Percentiles rank a stretch among this genome's conserved stretches.
Evolutionary conservation across 2,888 invertebrate species (phyloP).

Genomic region (Apantesis nais): DNA sequence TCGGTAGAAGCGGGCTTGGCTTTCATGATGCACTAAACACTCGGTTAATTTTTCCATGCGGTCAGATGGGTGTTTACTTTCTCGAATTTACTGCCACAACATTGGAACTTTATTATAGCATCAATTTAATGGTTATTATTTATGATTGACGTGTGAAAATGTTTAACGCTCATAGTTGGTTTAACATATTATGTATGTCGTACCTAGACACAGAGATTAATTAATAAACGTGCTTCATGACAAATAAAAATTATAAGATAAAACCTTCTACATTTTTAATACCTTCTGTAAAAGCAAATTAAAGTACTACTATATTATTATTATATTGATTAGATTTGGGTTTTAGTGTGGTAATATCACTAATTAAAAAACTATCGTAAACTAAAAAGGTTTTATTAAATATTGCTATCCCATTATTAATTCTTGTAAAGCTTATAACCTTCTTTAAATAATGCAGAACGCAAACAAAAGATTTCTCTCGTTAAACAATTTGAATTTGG

Average conservation of each 20-base stretch:
- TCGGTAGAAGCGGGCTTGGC: slow-evolving; percentile 61
- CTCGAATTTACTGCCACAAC: slow-evolving; percentile 58
- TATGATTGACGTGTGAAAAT: slow-evolving; percentile 76
- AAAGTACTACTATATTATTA: too few relatives aligned
- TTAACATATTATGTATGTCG: slow-evolving; percentile 52
- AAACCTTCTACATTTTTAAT: slow-evolving; percentile 33
- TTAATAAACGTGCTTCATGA: slow-evolving; percentile 46
- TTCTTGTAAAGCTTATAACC: slow-evolving; percentile 56
- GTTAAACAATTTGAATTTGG: slow-evolving; percentile 68
- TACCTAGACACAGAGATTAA: slow-evolving; percentile 48
- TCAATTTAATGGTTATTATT: slow-evolving; percentile 71
- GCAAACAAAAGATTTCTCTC: slow-evolving; percentile 70
- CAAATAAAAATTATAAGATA: slow-evolving; percentile 32
- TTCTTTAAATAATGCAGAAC: slow-evolving; percentile 53
- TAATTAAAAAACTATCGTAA: not conserved
- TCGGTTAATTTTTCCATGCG: slow-evolving; percentile 59
- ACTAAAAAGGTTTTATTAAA: not conserved
- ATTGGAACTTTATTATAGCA: slow-evolving; percentile 64
- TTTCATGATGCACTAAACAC: slow-evolving; percentile 66
- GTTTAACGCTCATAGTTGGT: slow-evolving; percentile 63
- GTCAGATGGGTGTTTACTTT: slow-evolving; percentile 64
- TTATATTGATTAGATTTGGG: not conserved
- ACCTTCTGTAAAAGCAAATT: not conserved
- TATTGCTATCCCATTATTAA: slow-evolving; percentile 8
- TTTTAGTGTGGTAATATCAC: slow-evolving; percentile 26